Evolutionary conservation across 2,888 invertebrate genomes (phyloP), one percentile per base, ranked within the genome.

Genomic region (Apodemia duryi): DNA sequence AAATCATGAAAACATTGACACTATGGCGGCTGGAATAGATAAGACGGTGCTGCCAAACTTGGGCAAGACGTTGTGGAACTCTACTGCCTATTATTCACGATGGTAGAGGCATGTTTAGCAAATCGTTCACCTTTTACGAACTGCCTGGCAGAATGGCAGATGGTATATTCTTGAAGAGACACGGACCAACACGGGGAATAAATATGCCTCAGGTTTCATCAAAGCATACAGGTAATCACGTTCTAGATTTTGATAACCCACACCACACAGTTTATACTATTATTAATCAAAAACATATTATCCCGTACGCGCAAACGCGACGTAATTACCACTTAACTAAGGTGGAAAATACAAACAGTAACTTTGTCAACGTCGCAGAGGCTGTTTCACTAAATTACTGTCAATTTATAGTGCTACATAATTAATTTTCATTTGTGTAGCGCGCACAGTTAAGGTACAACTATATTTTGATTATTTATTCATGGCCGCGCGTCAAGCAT

Each of bases 401-500:
- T 85, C 87, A 86, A 86, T 86, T 86, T 86, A 83, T 83, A 77
- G 78, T 76, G 73, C 77, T 87, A 83, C 83, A 87, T 87, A 83
- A 86, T 87, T 86, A 85, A 87, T 85, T 83, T 82, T 84, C 84
- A 85, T 85, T 85, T 83, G 85, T 80, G 81, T 65, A 74, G 74
- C 75, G 72, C 75, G 72, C 75, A 77, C 72, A 71, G 81, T 80
- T 80, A 80, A 74, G 73, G 74, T 71, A 74, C 74, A 77, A 82
- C 78, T 80, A 79, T 79, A 77, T 80, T 80, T 78, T 72, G 78
- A 84, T 86, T 74, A 85, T 76, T 84, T 84, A 86, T 86, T 83
- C 83, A 86, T 80, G 69, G 66, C 46, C 67, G 65, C 74, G 74
- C 76, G 79, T 82, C 80, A 80, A 75, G 73, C 80, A 77, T 79